phyloP scores from a whole-genome alignment of 2,888 invertebrate species.

The Cantharis lateralis region DNA sequence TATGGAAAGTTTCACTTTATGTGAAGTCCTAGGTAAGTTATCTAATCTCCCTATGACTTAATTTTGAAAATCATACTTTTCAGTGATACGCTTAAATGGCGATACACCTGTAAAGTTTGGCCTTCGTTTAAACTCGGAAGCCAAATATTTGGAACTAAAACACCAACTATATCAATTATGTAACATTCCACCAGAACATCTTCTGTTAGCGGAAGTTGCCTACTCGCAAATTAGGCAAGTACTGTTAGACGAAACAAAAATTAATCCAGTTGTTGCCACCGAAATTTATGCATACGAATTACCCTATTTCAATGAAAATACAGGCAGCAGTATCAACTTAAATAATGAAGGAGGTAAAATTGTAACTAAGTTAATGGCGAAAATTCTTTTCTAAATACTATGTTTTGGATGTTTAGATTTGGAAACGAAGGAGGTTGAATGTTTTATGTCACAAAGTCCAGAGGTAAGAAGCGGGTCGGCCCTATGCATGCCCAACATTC shows the following conservation, averaged over 20 bases:
- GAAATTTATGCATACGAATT: slow-evolving; percentile 74
- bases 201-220: slow-evolving; percentile 74
- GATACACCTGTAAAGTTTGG: slow-evolving; percentile 85
- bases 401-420: slow-evolving; percentile 38
- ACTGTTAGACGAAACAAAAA: slow-evolving; percentile 59
- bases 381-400: not conserved
- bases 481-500: slow-evolving; percentile 85
- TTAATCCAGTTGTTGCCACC: slow-evolving; percentile 58
- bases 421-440: slow-evolving; percentile 47
- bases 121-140: slow-evolving; percentile 80
- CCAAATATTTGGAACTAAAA: slow-evolving; percentile 78
- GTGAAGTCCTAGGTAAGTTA: slow-evolving; percentile 67
- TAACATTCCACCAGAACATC: slow-evolving; percentile 63
- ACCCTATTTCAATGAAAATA: slow-evolving; percentile 52
- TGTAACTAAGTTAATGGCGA: not conserved
- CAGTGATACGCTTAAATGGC: slow-evolving; percentile 80
- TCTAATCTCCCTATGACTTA: not conserved
- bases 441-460: slow-evolving; percentile 54
- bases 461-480: slow-evolving; percentile 75
- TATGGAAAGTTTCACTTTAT: slow-evolving; percentile 81
- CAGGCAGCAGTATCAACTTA: slow-evolving; percentile 34
- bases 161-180: slow-evolving; percentile 69
- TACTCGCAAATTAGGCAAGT: slow-evolving; percentile 70
- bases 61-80: slow-evolving; percentile 31
- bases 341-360: slow-evolving; percentile 31